These are phyloP conservation scores for Odontamblyopus rebecca DNA, from an alignment of 2,797 vertebrate species.

Conservation along the genomic window DNA sequence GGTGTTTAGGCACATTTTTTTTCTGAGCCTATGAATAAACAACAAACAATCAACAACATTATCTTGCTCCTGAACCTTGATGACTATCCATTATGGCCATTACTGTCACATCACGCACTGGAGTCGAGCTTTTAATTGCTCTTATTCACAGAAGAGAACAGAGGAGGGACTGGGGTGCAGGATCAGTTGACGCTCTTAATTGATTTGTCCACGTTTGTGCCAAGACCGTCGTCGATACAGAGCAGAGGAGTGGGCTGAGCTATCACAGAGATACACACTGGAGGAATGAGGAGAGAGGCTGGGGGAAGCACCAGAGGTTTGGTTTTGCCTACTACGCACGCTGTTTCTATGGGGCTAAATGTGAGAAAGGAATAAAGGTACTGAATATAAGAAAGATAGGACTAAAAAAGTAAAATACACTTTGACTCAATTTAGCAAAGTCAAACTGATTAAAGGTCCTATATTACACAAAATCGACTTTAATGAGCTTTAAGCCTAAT, in stretches of 20 bases:
- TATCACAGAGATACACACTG: constrained; percentile 54
- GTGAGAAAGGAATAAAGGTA: not conserved
- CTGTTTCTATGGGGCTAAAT: not conserved
- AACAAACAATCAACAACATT: constrained; percentile 76
- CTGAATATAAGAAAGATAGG: not conserved
- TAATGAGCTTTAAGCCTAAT: no score
- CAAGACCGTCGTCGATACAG: constrained; percentile 65
- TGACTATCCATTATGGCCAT: constrained; percentile 71
- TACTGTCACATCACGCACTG: constrained; percentile 72
- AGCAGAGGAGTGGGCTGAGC: constrained; percentile 54
- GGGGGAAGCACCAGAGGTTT: constrained; percentile 34
- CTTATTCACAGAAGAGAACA: constrained; percentile 58
- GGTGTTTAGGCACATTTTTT: constrained; percentile 42
- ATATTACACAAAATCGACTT: no score
- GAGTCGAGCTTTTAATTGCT: constrained; percentile 72
- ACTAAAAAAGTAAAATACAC: not conserved
- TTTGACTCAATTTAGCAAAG: no score
- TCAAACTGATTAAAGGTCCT: no score
- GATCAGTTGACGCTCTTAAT: constrained; percentile 68
- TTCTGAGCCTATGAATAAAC: constrained; percentile 70
- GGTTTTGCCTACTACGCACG: constrained; percentile 12
- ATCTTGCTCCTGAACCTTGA: constrained; percentile 73
- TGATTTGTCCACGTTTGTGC: constrained; percentile 69
- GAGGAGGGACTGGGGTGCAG: constrained; percentile 41
- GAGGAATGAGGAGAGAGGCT: constrained; percentile 36